These are phyloP conservation scores for Carcina quercana DNA, from an alignment of 2,888 invertebrate genomes.

Conservation along the genomic window DNA sequence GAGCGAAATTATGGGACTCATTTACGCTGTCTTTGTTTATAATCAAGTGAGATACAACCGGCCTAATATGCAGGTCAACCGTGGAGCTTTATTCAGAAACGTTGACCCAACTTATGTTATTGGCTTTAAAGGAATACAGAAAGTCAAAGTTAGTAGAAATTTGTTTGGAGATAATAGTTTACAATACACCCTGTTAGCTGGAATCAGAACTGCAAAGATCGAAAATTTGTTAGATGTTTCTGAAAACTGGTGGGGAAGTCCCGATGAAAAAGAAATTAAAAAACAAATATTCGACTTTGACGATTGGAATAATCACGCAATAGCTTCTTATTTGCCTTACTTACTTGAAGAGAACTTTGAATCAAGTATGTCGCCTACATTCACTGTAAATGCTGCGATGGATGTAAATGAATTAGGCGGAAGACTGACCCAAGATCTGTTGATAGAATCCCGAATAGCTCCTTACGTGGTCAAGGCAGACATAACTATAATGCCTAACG, in stretches of 20 bases:
- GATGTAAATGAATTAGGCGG: constrained; percentile 85
- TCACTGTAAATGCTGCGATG: constrained; percentile 69
- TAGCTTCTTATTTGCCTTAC: constrained; percentile 93
- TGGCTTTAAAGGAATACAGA: constrained; percentile 95
- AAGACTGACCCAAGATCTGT: constrained; percentile 79
- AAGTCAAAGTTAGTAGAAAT: constrained; percentile 92
- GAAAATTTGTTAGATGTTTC: constrained; percentile 90
- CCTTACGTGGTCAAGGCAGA: constrained; percentile 91
- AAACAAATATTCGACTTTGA: constrained; percentile 97
- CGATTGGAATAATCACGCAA: constrained; percentile 98
- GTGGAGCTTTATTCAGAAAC: constrained; percentile 46
- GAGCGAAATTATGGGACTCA: constrained; percentile 91
- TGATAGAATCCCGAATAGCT: constrained; percentile 74
- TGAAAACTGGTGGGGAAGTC: constrained; percentile 98
- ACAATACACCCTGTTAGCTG: constrained; percentile 94
- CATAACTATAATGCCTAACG: constrained; percentile 97
- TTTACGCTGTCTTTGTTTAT: constrained; percentile 84
- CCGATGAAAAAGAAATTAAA: constrained; percentile 81
- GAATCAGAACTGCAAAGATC: constrained; percentile 90
- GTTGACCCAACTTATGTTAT: constrained; percentile 87
- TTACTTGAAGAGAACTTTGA: constrained; percentile 85
- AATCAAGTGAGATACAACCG: constrained; percentile 86
- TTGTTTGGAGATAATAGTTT: constrained; percentile 87
- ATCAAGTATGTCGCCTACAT: constrained; percentile 82
- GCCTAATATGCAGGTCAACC: constrained; percentile 47